These are phyloP conservation scores for Cerceris ruficornis DNA, from an alignment of 2,888 invertebrate species.

Conservation along the genomic window DNA sequence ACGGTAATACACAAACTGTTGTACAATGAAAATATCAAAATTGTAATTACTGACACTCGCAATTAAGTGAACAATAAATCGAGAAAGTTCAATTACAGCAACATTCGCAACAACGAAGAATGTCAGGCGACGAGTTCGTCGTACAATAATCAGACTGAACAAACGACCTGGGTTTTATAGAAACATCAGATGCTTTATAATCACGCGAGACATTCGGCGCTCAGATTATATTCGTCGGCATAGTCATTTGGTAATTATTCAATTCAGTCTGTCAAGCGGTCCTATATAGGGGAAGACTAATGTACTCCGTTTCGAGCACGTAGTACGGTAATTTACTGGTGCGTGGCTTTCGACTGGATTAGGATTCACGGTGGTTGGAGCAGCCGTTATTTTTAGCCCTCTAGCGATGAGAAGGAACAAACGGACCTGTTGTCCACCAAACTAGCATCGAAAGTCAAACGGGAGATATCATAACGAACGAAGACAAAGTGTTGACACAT, in stretches of 20 bases:
- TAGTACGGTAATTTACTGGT: constrained; percentile 55
- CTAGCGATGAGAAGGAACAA: constrained; percentile 32
- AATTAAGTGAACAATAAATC: too few species aligned
- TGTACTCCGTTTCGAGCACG: constrained; percentile 45
- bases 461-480: neutral
- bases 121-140: neutral
- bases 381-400: constrained; percentile 46
- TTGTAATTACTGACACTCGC: too few species aligned
- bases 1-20: too few species aligned
- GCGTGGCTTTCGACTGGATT: constrained; percentile 54
- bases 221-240: constrained; percentile 19
- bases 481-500: neutral
- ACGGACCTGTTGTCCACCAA: constrained; percentile 19
- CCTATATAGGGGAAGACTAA: constrained; percentile 43
- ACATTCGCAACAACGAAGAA: neutral
- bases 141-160: neutral
- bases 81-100: too few species aligned
- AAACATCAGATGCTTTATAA: constrained; percentile 13
- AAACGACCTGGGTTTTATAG: neutral
- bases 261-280: constrained; percentile 42
- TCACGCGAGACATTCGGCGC: neutral
- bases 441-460: neutral
- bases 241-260: constrained; percentile 53
- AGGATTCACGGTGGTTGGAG: constrained; percentile 35
- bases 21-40: too few species aligned